Conservation (phyloP, 2,797 vertebrate genomes). For the Centropyge bicolor region DNA sequence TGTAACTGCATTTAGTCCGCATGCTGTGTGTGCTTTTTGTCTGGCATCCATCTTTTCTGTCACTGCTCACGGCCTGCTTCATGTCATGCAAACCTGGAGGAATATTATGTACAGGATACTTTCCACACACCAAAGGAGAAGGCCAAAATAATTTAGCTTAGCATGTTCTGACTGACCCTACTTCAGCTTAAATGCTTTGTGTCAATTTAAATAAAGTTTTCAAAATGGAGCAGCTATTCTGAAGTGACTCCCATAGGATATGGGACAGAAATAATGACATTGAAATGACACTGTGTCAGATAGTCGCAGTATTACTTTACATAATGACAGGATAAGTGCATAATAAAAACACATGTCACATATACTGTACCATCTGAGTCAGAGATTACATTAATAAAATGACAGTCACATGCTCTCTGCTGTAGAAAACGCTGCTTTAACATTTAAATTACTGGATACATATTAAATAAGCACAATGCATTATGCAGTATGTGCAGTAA, state of each 20-base stretch:
- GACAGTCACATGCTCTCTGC: neutral
- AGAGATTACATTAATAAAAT: neutral
- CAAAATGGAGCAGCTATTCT: constrained; percentile 63
- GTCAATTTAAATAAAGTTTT: constrained; percentile 54
- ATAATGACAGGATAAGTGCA: neutral
- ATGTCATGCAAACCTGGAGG: neutral
- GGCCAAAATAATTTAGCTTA: neutral
- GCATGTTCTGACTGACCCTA: neutral
- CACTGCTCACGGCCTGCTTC: neutral
- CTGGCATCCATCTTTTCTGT: neutral
- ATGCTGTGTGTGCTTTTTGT: neutral
- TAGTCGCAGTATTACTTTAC: constrained; percentile 15
- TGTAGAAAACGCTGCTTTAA: neutral
- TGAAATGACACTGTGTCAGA: constrained; percentile 23
- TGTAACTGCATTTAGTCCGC: constrained; percentile 11
- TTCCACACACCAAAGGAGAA: neutral
- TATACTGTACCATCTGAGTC: neutral
- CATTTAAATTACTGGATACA: neutral
- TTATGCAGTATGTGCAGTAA: neutral
- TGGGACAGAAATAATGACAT: constrained; percentile 50
- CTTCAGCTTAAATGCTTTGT: constrained; percentile 18
- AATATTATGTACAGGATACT: neutral
- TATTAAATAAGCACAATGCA: neutral
- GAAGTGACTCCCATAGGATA: constrained; percentile 35
- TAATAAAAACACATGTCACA: constrained; percentile 8